These are phyloP conservation scores for Sebastes nivosus DNA, from an alignment of 2,797 vertebrate genomes.

Conservation along the genomic window DNA sequence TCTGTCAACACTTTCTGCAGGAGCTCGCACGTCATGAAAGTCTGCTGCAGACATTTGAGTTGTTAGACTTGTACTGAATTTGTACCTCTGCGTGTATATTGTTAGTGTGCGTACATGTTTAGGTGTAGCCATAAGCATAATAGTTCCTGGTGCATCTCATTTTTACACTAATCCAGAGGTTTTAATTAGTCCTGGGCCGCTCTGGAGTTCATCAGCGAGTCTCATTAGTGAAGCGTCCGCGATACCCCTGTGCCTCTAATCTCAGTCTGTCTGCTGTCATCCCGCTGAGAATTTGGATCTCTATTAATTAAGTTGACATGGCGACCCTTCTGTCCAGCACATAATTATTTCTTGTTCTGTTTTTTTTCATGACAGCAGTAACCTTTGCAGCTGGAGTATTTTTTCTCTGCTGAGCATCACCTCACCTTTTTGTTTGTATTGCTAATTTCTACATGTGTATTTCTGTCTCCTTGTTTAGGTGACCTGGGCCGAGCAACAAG, in stretches of 20 bases:
- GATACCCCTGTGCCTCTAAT: conserved; percentile 57
- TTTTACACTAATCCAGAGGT: conserved; percentile 38
- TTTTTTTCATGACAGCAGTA: not conserved
- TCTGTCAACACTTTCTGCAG: conserved; percentile 62
- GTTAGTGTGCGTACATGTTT: conserved; percentile 4
- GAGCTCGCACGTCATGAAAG: conserved; percentile 30
- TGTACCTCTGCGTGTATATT: conserved; percentile 1
- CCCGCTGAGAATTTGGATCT: conserved; percentile 53
- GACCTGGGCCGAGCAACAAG: conserved; percentile 94
- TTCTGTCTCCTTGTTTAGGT: conserved; percentile 79
- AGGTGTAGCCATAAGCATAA: conserved; percentile 9
- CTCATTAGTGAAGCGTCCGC: conserved; percentile 63
- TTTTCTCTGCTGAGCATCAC: not conserved
- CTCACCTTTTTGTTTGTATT: not conserved
- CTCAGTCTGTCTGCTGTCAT: conserved; percentile 43
- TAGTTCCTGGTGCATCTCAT: conserved; percentile 21
- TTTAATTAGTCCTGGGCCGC: conserved; percentile 65
- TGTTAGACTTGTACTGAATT: conserved; percentile 1
- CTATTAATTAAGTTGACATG: conserved; percentile 60
- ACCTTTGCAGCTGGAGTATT: not conserved
- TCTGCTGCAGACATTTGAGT: conserved; percentile 23
- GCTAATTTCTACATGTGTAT: not conserved
- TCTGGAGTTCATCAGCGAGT: conserved; percentile 56
- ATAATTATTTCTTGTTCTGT: conserved; percentile 35
- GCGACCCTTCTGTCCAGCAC: conserved; percentile 38